Evolutionary conservation across 2,888 invertebrate species (phyloP).

Genomic region (Therioaphis trifolii): DNA sequence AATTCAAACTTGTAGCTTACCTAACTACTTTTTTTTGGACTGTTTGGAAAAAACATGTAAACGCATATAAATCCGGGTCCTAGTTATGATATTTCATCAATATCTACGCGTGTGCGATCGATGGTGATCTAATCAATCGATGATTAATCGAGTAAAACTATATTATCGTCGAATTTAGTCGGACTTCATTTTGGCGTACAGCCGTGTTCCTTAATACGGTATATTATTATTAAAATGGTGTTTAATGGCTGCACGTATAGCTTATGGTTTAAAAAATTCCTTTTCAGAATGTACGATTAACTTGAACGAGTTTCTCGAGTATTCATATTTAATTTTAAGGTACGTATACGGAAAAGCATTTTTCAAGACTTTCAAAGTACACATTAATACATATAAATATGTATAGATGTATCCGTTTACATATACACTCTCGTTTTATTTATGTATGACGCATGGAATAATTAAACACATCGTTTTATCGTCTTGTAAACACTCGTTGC

Average conservation of each 20-base stretch:
- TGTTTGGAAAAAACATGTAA: too few species aligned
- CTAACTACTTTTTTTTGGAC: too few species aligned
- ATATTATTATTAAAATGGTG: conserved; percentile 6
- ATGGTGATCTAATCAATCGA: too few species aligned
- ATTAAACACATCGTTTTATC: conserved; percentile 29
- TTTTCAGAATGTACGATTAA: background rate
- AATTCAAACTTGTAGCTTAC: too few species aligned
- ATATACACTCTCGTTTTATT: background rate
- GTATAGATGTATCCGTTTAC: background rate
- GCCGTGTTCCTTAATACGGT: background rate
- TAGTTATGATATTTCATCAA: too few species aligned
- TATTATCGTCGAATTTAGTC: too few species aligned
- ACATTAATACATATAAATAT: background rate
- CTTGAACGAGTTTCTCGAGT: background rate
- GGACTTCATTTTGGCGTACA: too few species aligned
- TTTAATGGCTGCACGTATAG: too few species aligned
- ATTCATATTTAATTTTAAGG: conserved; percentile 7
- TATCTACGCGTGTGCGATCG: too few species aligned
- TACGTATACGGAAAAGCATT: background rate
- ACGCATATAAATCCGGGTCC: too few species aligned
- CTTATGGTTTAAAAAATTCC: background rate
- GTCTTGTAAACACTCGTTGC: background rate
- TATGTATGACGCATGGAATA: conserved; percentile 22
- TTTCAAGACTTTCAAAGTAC: background rate
- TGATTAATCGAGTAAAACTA: too few species aligned